Conservation (phyloP, 1,140 invertebrate species). For the Micrasema minimum region DNA sequence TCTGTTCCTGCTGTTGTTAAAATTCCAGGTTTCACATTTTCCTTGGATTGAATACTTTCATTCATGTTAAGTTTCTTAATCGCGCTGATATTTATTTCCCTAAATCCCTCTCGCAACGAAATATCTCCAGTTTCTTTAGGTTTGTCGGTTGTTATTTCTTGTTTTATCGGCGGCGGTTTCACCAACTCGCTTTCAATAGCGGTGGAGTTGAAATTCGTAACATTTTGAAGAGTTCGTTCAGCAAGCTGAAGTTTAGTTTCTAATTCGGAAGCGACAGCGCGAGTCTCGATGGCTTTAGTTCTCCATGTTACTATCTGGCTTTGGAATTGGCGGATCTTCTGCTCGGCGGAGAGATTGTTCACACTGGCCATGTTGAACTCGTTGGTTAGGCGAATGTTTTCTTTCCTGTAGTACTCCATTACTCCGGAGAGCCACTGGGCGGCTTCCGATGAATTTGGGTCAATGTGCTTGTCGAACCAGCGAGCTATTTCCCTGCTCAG, state of each 20-base stretch:
- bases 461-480: conserved; percentile 48
- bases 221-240: conserved; percentile 24
- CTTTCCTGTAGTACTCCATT: conserved; percentile 50
- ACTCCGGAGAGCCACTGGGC: conserved; percentile 50
- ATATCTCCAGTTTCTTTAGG: background rate
- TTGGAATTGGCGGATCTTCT: conserved; percentile 47
- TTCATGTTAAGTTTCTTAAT: background rate
- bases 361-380: conserved; percentile 44
- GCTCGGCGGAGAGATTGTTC: conserved; percentile 47
- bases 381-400: conserved; percentile 42
- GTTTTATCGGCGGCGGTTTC: background rate
- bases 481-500: conserved; percentile 46
- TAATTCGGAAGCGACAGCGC: conserved; percentile 40
- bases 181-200: background rate
- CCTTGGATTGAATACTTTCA: conserved; percentile 1
- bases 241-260: conserved; percentile 41
- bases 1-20: background rate
- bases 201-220: conserved; percentile 9
- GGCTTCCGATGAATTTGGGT: conserved; percentile 42
- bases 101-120: conserved; percentile 18
- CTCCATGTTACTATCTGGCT: conserved; percentile 48
- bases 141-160: background rate
- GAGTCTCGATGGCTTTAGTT: conserved; percentile 49
- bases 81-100: conserved; percentile 27
- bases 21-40: conserved; percentile 12